Conservation (phyloP, 2,113 vertebrate genomes). For the Ciconia maguari region DNA sequence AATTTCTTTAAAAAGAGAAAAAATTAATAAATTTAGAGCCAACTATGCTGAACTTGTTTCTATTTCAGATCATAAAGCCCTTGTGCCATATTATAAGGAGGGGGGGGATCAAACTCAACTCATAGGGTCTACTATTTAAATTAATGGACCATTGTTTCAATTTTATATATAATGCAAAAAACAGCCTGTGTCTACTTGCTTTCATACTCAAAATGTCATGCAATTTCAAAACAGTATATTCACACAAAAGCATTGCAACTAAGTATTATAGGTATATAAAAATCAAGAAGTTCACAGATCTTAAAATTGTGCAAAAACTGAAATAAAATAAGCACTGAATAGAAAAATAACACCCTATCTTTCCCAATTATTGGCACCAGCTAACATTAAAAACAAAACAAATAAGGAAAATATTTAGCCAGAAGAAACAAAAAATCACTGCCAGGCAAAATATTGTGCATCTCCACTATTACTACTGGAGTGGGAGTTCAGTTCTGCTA, state of each 20-base stretch:
- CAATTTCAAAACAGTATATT: neutral
- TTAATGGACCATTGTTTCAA: neutral
- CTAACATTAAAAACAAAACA: neutral
- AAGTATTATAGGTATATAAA: neutral
- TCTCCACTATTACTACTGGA: neutral
- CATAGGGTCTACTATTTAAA: neutral
- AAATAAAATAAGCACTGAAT: neutral
- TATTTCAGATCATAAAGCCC: neutral
- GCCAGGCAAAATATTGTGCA: neutral
- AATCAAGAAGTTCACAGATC: neutral
- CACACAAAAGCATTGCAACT: neutral
- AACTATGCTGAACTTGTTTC: neutral
- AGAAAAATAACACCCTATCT: neutral
- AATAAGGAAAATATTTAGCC: neutral
- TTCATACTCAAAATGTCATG: neutral
- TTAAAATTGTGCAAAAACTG: neutral
- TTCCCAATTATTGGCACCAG: neutral
- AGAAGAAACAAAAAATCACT: neutral
- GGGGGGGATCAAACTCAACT: neutral
- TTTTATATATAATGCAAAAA: neutral
- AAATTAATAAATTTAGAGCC: neutral
- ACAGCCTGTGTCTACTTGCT: neutral
- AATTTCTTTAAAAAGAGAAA: neutral
- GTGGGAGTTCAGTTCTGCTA: neutral
- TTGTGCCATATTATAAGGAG: neutral